Evolutionary conservation across 1,140 invertebrate species (phyloP).

Genomic region (Acromyrmex echinatior): DNA sequence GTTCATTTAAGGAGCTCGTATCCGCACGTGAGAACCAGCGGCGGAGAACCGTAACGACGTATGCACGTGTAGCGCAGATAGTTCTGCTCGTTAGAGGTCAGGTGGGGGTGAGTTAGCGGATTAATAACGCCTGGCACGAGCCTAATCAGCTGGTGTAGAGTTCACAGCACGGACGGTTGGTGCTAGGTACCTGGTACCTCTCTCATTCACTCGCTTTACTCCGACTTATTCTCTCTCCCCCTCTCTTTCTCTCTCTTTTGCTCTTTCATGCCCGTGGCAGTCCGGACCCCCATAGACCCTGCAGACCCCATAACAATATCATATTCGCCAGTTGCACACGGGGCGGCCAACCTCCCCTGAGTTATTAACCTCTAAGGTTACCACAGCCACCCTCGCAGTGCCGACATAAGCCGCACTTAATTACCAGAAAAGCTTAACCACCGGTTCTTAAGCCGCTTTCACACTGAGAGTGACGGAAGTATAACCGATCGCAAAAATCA

Average conservation of each 20-base stretch:
- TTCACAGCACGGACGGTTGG: constrained; percentile 77
- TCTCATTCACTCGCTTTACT: constrained; percentile 37
- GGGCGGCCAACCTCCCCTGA: constrained; percentile 72
- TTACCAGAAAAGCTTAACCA: constrained; percentile 81
- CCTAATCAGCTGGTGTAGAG: constrained; percentile 84
- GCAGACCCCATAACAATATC: constrained; percentile 84
- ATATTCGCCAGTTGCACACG: constrained; percentile 80
- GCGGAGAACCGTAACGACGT: constrained; percentile 66
- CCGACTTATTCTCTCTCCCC: constrained; percentile 6
- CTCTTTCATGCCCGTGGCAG: constrained; percentile 24
- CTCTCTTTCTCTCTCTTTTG: neutral
- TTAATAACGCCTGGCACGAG: constrained; percentile 86
- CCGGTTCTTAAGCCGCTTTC: constrained; percentile 66
- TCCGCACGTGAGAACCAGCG: constrained; percentile 66
- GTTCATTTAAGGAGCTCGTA: constrained; percentile 38
- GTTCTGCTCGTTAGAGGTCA: constrained; percentile 79
- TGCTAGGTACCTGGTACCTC: constrained; percentile 75
- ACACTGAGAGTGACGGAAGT: constrained; percentile 43
- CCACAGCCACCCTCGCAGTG: constrained; percentile 77
- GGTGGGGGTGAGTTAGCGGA: constrained; percentile 81
- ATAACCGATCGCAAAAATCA: constrained; percentile 30
- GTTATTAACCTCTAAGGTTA: constrained; percentile 86
- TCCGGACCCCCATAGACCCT: constrained; percentile 65
- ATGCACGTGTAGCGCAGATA: constrained; percentile 70
- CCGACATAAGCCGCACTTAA: constrained; percentile 80